A percentile compares a stretch with the other conserved stretches of the same genome.
These are phyloP conservation scores for Hypanus sabinus DNA, from an alignment of 2,113 vertebrate genomes.

Conservation along the genomic window DNA sequence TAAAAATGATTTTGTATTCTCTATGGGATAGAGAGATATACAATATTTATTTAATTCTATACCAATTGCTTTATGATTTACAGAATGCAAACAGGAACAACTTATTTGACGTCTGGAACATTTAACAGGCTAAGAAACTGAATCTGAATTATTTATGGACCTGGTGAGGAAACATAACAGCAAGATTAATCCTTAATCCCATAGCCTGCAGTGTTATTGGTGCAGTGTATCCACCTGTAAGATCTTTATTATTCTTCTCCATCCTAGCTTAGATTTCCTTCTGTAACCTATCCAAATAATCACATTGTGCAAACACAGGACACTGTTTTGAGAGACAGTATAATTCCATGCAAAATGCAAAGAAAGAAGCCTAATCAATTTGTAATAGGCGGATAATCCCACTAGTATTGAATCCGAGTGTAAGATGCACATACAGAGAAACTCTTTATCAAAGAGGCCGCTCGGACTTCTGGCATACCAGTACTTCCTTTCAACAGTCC, in stretches of 20 bases:
- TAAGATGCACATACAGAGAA: neutral
- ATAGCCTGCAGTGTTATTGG: too few relatives aligned
- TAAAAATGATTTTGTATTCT: neutral
- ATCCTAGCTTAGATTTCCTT: neutral
- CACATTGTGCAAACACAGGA: neutral
- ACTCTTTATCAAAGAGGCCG: too few relatives aligned
- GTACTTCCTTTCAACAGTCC: neutral
- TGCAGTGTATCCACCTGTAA: neutral
- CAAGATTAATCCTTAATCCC: slow-evolving; percentile 19
- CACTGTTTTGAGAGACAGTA: neutral
- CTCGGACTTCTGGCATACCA: neutral
- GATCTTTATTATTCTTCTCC: neutral
- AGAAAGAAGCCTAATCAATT: neutral
- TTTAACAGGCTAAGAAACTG: neutral
- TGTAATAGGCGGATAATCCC: neutral
- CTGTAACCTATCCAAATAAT: neutral
- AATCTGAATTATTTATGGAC: slow-evolving; percentile 2
- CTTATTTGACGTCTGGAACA: neutral
- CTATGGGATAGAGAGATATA: neutral
- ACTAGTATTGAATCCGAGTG: neutral
- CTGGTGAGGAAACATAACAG: neutral
- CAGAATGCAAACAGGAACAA: neutral
- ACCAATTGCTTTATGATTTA: neutral
- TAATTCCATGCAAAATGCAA: neutral
- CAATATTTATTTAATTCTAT: neutral